Base-by-base conservation (phyloP, 35 echinoderm and acorn worm genomes). In the Chiridota heheva region DNA sequence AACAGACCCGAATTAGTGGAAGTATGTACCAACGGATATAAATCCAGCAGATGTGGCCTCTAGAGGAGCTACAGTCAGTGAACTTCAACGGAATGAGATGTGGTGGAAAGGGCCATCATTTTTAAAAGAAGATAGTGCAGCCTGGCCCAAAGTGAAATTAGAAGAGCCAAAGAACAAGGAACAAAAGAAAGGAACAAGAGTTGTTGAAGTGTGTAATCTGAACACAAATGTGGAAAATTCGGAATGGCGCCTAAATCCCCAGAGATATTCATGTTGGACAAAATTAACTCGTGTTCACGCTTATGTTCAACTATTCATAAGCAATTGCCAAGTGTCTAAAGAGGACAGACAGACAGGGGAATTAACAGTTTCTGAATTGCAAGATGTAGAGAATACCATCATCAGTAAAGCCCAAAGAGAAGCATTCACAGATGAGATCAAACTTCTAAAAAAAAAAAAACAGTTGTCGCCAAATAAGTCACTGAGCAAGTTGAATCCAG, bases 241-340 rank as follows among this genome's bases (percentile, higher is more conserved):
- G n/a, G 76, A 80, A 25, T 80, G 53, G 35, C 28, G 76, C 35
- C 51, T 63, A 3, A 18, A 80, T 80, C 56, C 76, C 7, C 40
- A 80, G 29, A n/a, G 76, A 28, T 64, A 42, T 63, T 33, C 28
- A 40, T 25, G 35, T 41, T 81, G 78, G 58, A 25, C 17, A 6
- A 81, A 42, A 33, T 44, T 81, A 31, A 42, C 31, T 28, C 5
- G 59, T 10, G 61, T 81, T 28, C 7, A 48, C 12, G 5, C 36
- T 22, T 67, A 81, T 48, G 78, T 81, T 66, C 44, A 41, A 30
- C 25, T 58, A 1, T 81, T 67, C 42, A n/a, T n/a, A n/a, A n/a
- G n/a, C n/a, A n/a, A 16, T 67, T 10, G 51, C 26, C 26, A 65
- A 65, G 18, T 42, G 78, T 63, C 36, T n/a, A 67, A 20, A 6